Evolutionary conservation across 2,797 vertebrate genomes (phyloP).

Genomic region (Chromis chromis): DNA sequence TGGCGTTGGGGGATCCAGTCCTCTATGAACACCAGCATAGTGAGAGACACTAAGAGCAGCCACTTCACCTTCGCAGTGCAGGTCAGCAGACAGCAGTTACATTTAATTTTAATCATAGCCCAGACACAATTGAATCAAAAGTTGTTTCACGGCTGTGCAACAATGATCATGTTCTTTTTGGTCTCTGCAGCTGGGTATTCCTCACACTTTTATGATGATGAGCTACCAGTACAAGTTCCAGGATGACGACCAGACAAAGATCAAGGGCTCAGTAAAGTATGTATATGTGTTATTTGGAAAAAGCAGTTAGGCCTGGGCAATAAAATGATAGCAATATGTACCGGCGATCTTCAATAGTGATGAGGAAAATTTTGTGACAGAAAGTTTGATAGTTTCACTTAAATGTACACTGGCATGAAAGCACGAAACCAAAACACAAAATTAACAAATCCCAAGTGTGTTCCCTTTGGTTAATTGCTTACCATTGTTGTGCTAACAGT

Average conservation of each 20-base stretch:
- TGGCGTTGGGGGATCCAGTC: constrained; percentile 98
- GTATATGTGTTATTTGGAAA: constrained; percentile 55
- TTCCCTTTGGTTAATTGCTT: too few relatives aligned
- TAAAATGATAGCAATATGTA: too few relatives aligned
- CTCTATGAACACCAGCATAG: constrained; percentile 97
- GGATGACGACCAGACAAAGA: constrained; percentile 96
- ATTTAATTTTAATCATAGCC: constrained; percentile 4
- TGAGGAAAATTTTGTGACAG: too few relatives aligned
- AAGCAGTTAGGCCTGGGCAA: background rate
- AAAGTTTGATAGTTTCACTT: too few relatives aligned
- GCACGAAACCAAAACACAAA: too few relatives aligned
- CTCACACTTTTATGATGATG: constrained; percentile 95
- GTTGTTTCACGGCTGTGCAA: constrained; percentile 5
- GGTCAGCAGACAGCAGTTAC: constrained; percentile 78
- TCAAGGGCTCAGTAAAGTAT: constrained; percentile 98
- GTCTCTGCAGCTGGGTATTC: constrained; percentile 91
- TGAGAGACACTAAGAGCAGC: constrained; percentile 96
- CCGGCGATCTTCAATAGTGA: too few relatives aligned
- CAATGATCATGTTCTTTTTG: constrained; percentile 29
- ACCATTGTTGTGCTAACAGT: too few relatives aligned
- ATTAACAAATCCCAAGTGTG: too few relatives aligned
- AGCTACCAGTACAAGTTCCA: constrained; percentile 99
- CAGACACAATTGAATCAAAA: constrained; percentile 13
- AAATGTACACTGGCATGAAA: too few relatives aligned
- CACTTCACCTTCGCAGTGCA: constrained; percentile 94